A percentile compares a stretch with the other conserved stretches of the same genome.
Conservation (phyloP, 2,113 vertebrate genomes). For the Dipodomys ordii region DNA sequence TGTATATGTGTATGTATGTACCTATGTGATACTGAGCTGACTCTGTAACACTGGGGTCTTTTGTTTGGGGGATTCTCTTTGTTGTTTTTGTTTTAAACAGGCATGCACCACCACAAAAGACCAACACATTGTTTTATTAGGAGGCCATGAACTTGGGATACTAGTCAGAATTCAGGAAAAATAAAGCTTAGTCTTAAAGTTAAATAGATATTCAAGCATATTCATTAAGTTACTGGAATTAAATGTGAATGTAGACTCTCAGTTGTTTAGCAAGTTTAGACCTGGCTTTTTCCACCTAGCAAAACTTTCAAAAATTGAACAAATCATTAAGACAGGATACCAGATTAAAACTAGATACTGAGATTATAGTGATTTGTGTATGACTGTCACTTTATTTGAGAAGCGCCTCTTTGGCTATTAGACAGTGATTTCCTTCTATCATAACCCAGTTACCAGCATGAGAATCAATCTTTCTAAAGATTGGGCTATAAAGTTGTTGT, state of each 20-base stretch:
- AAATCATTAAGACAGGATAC: background rate
- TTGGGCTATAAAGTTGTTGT: constrained; percentile 8
- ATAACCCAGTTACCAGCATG: background rate
- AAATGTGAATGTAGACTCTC: background rate
- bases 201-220: background rate
- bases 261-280: background rate
- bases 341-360: background rate
- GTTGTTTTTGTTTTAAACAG: background rate
- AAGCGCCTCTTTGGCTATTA: constrained; percentile 8
- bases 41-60: background rate
- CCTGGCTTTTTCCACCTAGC: constrained; percentile 32
- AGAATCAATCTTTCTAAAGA: background rate
- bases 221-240: constrained; percentile 42
- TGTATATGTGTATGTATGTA: too few species aligned
- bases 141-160: background rate
- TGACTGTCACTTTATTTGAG: constrained; percentile 2
- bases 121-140: background rate
- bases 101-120: background rate
- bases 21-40: background rate
- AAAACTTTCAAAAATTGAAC: constrained; percentile 20
- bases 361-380: constrained; percentile 16
- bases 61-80: background rate
- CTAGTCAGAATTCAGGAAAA: constrained; percentile 14
- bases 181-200: constrained; percentile 26
- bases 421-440: constrained; percentile 24